Conservation (phyloP, 2,888 invertebrate species). For the Aplocera efformata region DNA sequence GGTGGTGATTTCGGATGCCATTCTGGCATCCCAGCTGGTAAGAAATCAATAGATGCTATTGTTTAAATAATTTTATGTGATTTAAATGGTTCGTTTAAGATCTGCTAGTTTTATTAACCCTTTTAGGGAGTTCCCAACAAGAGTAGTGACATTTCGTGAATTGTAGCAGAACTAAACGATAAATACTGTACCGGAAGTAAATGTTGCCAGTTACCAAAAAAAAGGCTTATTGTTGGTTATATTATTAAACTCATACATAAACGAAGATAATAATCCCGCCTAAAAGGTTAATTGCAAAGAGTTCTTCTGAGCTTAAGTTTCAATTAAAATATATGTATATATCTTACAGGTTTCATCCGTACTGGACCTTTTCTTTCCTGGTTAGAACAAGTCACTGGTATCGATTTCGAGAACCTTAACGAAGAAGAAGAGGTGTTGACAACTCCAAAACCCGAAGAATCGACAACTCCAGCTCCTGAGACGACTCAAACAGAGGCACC, state of each 20-base stretch:
- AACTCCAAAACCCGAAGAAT: conserved; percentile 12
- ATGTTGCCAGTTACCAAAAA: conserved; percentile 1
- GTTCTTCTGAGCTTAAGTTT: no score
- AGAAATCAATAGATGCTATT: conserved; percentile 1
- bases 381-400: conserved; percentile 51
- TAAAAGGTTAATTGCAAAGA: no score
- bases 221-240: no score
- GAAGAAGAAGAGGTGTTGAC: conserved; percentile 36
- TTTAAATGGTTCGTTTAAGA: no score
- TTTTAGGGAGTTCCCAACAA: no score
- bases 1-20: conserved; percentile 61
- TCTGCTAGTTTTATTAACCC: no score
- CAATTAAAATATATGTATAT: background rate
- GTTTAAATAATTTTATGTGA: no score
- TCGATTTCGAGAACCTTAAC: conserved; percentile 58
- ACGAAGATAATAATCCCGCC: no score
- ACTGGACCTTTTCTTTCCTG: conserved; percentile 63
- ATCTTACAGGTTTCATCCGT: conserved; percentile 56
- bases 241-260: no score
- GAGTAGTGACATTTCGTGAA: conserved; percentile 4
- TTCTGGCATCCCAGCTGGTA: conserved; percentile 63
- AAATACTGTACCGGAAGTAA: background rate
- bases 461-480: conserved; percentile 18
- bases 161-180: conserved; percentile 10
- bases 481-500: conserved; percentile 15